Percentiles rank a stretch among this genome's conserved stretches.
These are phyloP conservation scores for Monochamus saltuarius DNA, from an alignment of 1,140 invertebrate genomes.

Conservation along the genomic window DNA sequence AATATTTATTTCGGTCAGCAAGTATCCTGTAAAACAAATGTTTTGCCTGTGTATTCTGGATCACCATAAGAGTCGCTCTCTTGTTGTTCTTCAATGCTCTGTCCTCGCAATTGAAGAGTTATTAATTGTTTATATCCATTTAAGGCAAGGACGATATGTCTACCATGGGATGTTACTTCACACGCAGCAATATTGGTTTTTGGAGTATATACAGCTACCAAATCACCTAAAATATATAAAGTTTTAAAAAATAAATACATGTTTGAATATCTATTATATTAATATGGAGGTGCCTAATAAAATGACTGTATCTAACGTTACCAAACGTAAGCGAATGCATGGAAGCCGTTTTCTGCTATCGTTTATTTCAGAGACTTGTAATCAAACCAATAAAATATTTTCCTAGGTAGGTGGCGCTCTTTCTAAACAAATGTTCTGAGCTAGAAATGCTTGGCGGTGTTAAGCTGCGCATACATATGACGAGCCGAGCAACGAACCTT, in stretches of 20 bases:
- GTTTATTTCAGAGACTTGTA: no score
- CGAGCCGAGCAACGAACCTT: no score
- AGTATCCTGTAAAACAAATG: slow-evolving; percentile 55
- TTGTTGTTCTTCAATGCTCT: slow-evolving; percentile 51
- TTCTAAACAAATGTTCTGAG: no score
- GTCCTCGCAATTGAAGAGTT: slow-evolving; percentile 63
- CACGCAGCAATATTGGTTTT: slow-evolving; percentile 72
- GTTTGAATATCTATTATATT: not conserved
- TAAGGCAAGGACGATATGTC: slow-evolving; percentile 68
- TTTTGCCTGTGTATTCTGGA: slow-evolving; percentile 53
- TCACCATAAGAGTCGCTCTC: slow-evolving; percentile 54
- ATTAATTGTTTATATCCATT: slow-evolving; percentile 63
- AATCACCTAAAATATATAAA: slow-evolving; percentile 59
- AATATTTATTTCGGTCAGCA: slow-evolving; percentile 46
- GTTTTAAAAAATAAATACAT: slow-evolving; percentile 7
- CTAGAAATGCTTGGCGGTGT: no score
- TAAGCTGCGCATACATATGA: no score
- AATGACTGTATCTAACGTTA: no score
- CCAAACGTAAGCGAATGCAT: no score
- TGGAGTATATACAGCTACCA: slow-evolving; percentile 77
- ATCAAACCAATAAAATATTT: no score
- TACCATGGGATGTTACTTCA: slow-evolving; percentile 71
- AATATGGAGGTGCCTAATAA: no score
- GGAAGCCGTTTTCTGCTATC: no score
- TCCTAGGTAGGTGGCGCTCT: no score